A percentile compares a stretch with the other conserved stretches of the same genome.
Evolutionary conservation across 2,113 vertebrate genomes (phyloP).

Genomic region (Alces alces): DNA sequence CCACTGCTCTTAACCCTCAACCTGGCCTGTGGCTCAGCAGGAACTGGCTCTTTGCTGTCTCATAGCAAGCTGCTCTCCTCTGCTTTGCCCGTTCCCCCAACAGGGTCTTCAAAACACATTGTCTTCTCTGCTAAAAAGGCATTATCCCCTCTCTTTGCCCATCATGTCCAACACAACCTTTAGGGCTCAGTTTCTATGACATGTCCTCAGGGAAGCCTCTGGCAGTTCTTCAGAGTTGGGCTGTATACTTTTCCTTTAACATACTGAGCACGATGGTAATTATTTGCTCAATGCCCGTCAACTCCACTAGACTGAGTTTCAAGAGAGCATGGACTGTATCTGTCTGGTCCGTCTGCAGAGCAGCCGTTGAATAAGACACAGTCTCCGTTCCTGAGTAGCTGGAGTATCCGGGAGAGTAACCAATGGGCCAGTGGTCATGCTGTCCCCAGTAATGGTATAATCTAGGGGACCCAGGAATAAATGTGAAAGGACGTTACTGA

Average conservation of each 20-base stretch:
- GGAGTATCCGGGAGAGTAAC: background rate
- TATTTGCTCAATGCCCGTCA: background rate
- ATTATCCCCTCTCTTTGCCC: background rate
- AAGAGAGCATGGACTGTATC: background rate
- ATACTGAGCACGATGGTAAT: background rate
- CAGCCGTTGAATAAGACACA: background rate
- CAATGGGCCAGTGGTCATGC: background rate
- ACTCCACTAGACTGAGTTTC: background rate
- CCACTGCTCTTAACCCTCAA: background rate
- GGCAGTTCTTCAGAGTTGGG: background rate
- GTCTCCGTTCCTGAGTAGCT: background rate
- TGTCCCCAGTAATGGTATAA: background rate
- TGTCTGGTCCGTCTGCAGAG: background rate
- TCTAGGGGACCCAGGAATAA: background rate
- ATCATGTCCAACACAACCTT: background rate
- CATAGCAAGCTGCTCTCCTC: background rate
- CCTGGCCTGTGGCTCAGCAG: background rate
- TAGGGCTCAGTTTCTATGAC: background rate
- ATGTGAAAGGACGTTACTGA: background rate
- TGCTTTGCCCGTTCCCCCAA: background rate
- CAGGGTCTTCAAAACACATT: background rate
- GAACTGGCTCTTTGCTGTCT: background rate
- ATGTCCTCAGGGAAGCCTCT: background rate
- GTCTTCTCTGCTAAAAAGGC: background rate
- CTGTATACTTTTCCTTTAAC: background rate